Evolutionary conservation across 2,888 invertebrate genomes (phyloP), one percentile per base, ranked within the genome.

Genomic region (Cyaniris semiargus): DNA sequence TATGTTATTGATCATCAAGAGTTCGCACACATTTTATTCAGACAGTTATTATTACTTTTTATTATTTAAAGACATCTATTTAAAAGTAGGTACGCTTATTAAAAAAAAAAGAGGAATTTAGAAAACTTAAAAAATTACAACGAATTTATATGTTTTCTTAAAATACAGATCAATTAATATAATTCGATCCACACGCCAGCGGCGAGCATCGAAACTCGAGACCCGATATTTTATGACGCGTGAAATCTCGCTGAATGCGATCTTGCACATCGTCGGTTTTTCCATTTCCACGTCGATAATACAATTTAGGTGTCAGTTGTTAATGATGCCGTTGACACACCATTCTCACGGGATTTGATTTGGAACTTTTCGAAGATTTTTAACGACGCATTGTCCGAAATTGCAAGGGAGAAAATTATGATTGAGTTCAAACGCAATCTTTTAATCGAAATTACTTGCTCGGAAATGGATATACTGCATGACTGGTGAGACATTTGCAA

Each of bases 121-220:
- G 13, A 13, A 44, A 48, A 48, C 44, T 34, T 13, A 15, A 48
- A 48, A 48, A 48, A 48, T 48, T 3, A 15, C 2, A 48, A 48
- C 4, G 5, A 18, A 18, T 53, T 10, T 44, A 38, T 53, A 53
- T 53, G 53, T 18, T 18, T 53, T 53, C 53, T 18, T 89, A 86
- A 88, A 88, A 91, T 89, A 90, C 87, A 86, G 86, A 92, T 92
- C 93, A 91, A 94, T 93, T 92, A 89, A 92, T 93, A 89, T 91
- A 86, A 93, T 94, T 93, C 92, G 91, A 87, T 87, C 88, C 90
- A 92, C 88, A 86, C 87, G 90, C 90, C 91, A 88, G 81, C 87
- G 83, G 85, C 86, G 87, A 86, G 84, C 82, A 85, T 87, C 85
- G 85, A 85, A 86, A 87, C 88, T 88, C 84, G 66, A 86, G 86